Percentiles rank a stretch among this genome's conserved stretches.
Evolutionary conservation across 2,797 vertebrate species (phyloP).

Genomic region (Enteromius viviparus): DNA sequence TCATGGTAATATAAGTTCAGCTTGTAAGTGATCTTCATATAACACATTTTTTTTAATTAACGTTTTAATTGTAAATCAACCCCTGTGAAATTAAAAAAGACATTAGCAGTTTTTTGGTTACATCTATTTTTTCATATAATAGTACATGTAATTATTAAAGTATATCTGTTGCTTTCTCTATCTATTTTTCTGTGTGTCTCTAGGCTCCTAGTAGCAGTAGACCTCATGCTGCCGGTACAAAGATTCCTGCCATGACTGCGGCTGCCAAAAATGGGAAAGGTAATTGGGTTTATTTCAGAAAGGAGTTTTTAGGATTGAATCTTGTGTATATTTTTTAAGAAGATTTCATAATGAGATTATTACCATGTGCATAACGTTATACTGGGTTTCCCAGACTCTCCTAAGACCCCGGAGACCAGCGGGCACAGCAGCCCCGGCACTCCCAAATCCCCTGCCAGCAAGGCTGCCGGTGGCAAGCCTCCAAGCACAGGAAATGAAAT

Average conservation of each 20-base stretch:
- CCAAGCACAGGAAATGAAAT: conserved; percentile 86
- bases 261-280: conserved; percentile 69
- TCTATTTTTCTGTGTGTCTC: not conserved
- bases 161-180: not conserved
- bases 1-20: not conserved
- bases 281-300: conserved; percentile 60
- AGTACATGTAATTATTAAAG: not conserved
- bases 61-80: not conserved
- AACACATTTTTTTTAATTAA: not conserved
- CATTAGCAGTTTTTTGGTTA: not conserved
- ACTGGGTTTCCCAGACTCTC: conserved; percentile 72
- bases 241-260: conserved; percentile 82
- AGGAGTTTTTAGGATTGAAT: not conserved
- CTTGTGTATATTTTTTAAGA: not conserved
- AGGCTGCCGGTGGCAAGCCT: conserved; percentile 80
- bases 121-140: not conserved
- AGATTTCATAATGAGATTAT: not conserved
- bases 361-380: not conserved
- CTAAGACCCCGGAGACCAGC: conserved; percentile 85
- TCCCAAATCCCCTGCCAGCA: conserved; percentile 88
- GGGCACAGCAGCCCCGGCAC: conserved; percentile 94
- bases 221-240: conserved; percentile 78
- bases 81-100: not conserved
- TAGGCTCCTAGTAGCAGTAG: conserved; percentile 72
- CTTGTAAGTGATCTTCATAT: not conserved